A percentile compares a stretch with the other conserved stretches of the same genome.
Conservation (phyloP, 2,888 invertebrate genomes). For the Cantharis nigra region DNA sequence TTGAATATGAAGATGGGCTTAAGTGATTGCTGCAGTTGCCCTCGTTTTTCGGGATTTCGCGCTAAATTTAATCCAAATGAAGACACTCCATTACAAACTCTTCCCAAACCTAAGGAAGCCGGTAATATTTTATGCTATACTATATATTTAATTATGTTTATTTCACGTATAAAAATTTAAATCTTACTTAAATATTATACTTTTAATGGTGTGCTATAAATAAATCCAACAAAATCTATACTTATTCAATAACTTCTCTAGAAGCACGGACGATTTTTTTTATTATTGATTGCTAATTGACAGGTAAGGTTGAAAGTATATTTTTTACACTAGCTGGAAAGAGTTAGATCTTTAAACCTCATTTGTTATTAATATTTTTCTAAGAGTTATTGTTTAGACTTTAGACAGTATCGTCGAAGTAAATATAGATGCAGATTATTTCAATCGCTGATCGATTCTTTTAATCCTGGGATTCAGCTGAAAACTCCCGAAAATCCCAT, state of each 20-base stretch:
- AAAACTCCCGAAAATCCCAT: too few species aligned
- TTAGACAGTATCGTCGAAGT: too few species aligned
- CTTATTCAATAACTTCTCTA: background rate
- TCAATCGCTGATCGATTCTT: too few species aligned
- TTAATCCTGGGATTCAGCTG: too few species aligned
- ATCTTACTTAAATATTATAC: background rate
- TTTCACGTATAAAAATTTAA: background rate
- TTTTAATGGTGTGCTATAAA: background rate
- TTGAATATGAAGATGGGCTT: constrained; percentile 41
- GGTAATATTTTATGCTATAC: constrained; percentile 32
- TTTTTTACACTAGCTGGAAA: background rate
- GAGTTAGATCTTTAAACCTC: background rate
- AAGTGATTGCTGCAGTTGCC: constrained; percentile 37
- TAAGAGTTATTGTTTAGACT: too few species aligned
- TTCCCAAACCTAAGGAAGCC: constrained; percentile 49
- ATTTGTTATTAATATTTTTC: too few species aligned
- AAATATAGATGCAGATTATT: too few species aligned
- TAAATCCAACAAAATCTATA: background rate
- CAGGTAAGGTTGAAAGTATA: background rate
- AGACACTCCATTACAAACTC: constrained; percentile 43
- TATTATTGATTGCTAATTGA: background rate
- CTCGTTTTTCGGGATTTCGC: constrained; percentile 49
- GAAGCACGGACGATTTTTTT: background rate
- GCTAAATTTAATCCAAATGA: constrained; percentile 51
- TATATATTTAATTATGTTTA: background rate